Conservation (phyloP, 2,113 vertebrate genomes). For the Marmota monax region DNA sequence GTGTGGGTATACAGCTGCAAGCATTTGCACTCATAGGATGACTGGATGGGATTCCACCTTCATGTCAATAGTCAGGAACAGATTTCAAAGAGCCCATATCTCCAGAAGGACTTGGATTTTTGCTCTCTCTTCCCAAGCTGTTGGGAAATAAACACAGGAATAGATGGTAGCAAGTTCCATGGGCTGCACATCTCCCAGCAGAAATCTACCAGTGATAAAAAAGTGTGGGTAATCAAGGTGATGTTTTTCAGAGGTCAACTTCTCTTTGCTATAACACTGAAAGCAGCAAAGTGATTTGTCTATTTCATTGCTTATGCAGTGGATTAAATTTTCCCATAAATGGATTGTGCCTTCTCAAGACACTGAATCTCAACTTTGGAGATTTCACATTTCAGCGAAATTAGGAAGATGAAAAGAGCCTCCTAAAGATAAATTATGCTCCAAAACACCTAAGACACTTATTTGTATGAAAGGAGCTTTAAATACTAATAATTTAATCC, state of each 20-base stretch:
- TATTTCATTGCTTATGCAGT: not conserved
- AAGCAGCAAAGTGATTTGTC: not conserved
- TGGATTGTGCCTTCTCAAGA: not conserved
- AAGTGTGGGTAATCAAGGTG: not conserved
- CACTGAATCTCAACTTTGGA: not conserved
- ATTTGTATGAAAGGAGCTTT: not conserved
- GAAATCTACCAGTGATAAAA: not conserved
- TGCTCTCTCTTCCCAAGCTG: conserved; percentile 19
- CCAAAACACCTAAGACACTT: conserved; percentile 32
- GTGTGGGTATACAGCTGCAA: not conserved
- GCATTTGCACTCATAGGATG: not conserved
- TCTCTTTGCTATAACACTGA: not conserved
- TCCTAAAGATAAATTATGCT: conserved; percentile 41
- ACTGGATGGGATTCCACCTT: not conserved
- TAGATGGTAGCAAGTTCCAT: not conserved
- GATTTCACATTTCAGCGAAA: conserved; percentile 17
- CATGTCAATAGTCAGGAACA: not conserved
- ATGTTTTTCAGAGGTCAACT: not conserved
- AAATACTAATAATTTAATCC: conserved; percentile 27
- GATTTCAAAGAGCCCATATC: not conserved
- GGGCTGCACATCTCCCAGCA: not conserved
- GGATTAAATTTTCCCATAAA: not conserved
- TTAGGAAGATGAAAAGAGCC: not conserved
- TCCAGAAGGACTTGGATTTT: conserved; percentile 20
- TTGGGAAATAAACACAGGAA: conserved; percentile 2